Base-by-base conservation (phyloP, 2,888 invertebrate species). In the Epinotia bilunana region DNA sequence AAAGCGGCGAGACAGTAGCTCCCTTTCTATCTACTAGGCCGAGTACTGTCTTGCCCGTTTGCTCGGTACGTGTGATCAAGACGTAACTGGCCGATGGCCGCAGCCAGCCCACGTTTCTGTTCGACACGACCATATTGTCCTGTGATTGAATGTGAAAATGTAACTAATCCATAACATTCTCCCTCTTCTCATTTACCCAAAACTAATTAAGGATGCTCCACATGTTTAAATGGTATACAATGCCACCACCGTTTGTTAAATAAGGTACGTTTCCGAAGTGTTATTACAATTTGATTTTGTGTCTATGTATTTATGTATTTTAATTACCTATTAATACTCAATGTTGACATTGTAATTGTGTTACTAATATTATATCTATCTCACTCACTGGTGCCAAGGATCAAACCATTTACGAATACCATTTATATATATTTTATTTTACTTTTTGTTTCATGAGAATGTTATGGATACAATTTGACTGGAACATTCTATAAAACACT, bases 111-210 rank as follows among this genome's bases (percentile, higher is more conserved):
- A 85, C 86, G 86, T 88, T 88, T 87, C 85, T 86, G 85, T 86
- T 86, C 64, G 80, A 84, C 89, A 86, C 87, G 83, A 80, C 83
- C 74, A 39, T 80, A 78, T 84, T 84, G 80, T 83, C 86, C 83
- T 86, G 81, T 88, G 83, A 84, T 85, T 88, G 84, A 87, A 85
- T 90, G 87, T 88, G 84, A 84, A 88, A 88, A 88, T 91, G 89
- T 91, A 90, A 94, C 94, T 94, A 94, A 94, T 94, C 92, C 94
- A 94, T 94, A 93, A 94, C 93, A 93, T 94, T 94, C 93, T 94
- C 94, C 93, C 91, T 91, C 91, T 91, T 92, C 90, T 90, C 90
- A 89, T 91, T 91, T 90, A 92, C 88, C 92, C 93, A 92, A 93
- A 93, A 93, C 92, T 92, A 88, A 90, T 92, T 93, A 93, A 93